Evolutionary conservation across 2,888 invertebrate genomes (phyloP).

Genomic region (Cyrtodaria siliqua): DNA sequence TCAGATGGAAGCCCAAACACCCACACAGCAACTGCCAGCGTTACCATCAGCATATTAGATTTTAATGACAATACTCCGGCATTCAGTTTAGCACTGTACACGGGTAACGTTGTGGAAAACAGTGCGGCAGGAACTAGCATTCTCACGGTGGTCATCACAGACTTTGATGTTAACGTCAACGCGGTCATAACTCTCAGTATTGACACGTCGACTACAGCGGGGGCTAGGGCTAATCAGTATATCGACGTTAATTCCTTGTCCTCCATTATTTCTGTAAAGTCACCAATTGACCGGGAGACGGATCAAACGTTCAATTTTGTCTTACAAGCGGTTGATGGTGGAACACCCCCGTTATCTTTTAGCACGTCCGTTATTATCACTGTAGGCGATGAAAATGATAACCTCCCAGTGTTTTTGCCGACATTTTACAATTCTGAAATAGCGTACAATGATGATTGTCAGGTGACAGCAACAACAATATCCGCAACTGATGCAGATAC

Average conservation of each 20-base stretch:
- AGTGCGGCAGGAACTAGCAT: constrained; percentile 66
- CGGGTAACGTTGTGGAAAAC: constrained; percentile 70
- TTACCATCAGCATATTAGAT: constrained; percentile 75
- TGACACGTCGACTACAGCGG: constrained; percentile 61
- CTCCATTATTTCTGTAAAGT: constrained; percentile 65
- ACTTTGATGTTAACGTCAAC: constrained; percentile 73
- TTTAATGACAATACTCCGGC: constrained; percentile 79
- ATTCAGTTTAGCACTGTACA: constrained; percentile 65
- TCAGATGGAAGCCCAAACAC: constrained; percentile 71
- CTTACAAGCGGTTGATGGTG: constrained; percentile 95
- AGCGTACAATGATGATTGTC: constrained; percentile 73
- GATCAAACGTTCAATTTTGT: constrained; percentile 64
- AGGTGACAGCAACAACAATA: constrained; percentile 66
- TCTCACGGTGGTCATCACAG: constrained; percentile 67
- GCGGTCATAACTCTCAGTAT: constrained; percentile 72
- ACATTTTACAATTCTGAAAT: constrained; percentile 76
- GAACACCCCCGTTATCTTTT: constrained; percentile 94
- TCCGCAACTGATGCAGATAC: constrained; percentile 78
- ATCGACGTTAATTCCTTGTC: constrained; percentile 63
- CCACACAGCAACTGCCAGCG: constrained; percentile 64
- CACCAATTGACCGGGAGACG: constrained; percentile 74
- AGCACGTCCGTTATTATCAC: constrained; percentile 89
- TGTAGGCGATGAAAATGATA: constrained; percentile 76
- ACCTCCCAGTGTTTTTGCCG: constrained; percentile 72
- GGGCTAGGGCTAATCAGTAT: constrained; percentile 60